Evolutionary conservation across 1,140 invertebrate species (phyloP).

Genomic region (Orchestia grillus): DNA sequence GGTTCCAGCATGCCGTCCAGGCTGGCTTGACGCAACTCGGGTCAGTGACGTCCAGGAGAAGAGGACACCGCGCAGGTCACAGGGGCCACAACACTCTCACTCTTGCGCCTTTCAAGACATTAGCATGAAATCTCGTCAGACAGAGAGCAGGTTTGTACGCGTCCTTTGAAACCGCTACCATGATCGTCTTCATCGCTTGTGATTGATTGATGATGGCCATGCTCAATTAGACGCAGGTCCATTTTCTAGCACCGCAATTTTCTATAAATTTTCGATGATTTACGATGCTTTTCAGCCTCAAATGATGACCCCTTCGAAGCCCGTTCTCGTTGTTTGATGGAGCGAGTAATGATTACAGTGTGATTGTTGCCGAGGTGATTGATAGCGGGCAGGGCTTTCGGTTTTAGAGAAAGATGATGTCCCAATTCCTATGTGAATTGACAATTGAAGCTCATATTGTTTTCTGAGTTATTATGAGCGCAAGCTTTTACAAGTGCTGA

Average conservation of each 20-base stretch:
- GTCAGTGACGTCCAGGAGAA: neutral
- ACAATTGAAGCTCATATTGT: too few relatives aligned
- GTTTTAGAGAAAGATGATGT: too few relatives aligned
- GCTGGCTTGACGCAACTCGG: neutral
- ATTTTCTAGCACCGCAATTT: neutral
- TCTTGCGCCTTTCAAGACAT: neutral
- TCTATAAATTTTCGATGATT: neutral
- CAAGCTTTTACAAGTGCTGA: too few relatives aligned
- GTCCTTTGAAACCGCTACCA: neutral
- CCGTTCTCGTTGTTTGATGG: neutral
- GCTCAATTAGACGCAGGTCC: neutral
- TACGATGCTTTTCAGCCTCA: neutral
- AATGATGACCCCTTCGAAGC: neutral
- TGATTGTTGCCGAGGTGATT: neutral
- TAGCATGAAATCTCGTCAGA: neutral
- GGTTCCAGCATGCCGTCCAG: neutral
- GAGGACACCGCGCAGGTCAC: neutral
- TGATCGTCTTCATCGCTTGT: neutral
- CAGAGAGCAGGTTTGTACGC: neutral
- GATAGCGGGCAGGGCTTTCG: too few relatives aligned
- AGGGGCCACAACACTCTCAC: neutral
- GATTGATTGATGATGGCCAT: neutral
- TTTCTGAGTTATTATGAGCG: too few relatives aligned
- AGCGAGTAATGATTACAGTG: neutral
- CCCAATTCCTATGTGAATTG: too few relatives aligned